Percentiles rank a stretch among this genome's conserved stretches.
Conservation (phyloP, 2,888 invertebrate genomes). For the Clostera curtula region DNA sequence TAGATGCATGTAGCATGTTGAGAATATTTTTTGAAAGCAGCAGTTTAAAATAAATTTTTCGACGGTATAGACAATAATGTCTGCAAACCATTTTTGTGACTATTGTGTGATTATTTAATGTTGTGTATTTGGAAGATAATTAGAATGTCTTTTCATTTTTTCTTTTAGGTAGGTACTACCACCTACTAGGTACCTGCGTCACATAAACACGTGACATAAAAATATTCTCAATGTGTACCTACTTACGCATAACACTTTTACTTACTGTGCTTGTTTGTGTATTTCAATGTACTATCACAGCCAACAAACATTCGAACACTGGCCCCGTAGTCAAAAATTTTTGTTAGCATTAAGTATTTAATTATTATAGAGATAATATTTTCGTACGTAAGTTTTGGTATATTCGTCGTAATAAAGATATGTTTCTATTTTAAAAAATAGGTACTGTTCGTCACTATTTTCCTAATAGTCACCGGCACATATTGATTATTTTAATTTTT, state of each 20-base stretch:
- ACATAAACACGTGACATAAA: too few species aligned
- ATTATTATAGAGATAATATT: slow-evolving; percentile 32
- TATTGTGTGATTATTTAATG: neutral
- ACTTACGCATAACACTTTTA: slow-evolving; percentile 17
- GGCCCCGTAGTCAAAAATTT: slow-evolving; percentile 64
- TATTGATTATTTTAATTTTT: slow-evolving; percentile 27
- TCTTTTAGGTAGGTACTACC: too few species aligned
- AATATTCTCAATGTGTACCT: too few species aligned
- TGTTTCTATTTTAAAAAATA: slow-evolving; percentile 22
- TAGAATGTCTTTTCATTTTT: slow-evolving; percentile 21
- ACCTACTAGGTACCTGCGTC: too few species aligned
- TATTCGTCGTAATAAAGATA: slow-evolving; percentile 26
- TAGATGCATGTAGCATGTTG: too few species aligned
- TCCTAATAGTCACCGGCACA: slow-evolving; percentile 39
- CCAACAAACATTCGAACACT: slow-evolving; percentile 48
- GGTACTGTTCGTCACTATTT: slow-evolving; percentile 30
- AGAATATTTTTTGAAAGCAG: too few species aligned
- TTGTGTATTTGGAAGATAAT: slow-evolving; percentile 11
- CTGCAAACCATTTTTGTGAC: neutral
- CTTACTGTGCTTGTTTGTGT: slow-evolving; percentile 42
- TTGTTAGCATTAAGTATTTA: slow-evolving; percentile 69
- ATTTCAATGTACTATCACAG: slow-evolving; percentile 26
- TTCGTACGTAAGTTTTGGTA: slow-evolving; percentile 43
- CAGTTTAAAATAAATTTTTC: too few species aligned
- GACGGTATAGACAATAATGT: too few species aligned